These are phyloP conservation scores for Nephotettix cincticeps DNA, from an alignment of 1,140 invertebrate genomes.

Conservation along the genomic window DNA sequence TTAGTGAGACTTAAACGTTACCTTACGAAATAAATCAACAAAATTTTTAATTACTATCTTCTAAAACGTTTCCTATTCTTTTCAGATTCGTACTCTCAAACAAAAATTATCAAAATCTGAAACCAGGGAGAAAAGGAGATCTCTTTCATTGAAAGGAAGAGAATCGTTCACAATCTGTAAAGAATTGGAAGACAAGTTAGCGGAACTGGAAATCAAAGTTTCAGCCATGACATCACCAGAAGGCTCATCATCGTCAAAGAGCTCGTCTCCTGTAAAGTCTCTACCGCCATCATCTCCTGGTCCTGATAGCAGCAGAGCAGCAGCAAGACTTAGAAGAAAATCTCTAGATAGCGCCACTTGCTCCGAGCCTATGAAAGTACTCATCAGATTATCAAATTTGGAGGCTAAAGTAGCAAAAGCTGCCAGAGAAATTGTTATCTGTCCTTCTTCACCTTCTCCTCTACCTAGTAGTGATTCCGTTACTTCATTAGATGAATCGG, in stretches of 20 bases:
- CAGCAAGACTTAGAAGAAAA: slow-evolving; percentile 57
- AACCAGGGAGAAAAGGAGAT: slow-evolving; percentile 72
- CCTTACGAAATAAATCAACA: too few relatives aligned
- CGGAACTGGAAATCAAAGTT: slow-evolving; percentile 76
- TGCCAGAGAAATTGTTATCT: slow-evolving; percentile 36
- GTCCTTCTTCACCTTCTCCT: slow-evolving; percentile 25
- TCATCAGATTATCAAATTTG: slow-evolving; percentile 69
- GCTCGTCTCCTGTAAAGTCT: slow-evolving; percentile 50
- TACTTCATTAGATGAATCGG: not conserved
- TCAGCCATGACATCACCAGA: slow-evolving; percentile 53
- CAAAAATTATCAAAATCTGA: slow-evolving; percentile 78
- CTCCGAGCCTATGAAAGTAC: slow-evolving; percentile 73
- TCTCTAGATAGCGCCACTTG: slow-evolving; percentile 72
- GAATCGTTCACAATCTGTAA: slow-evolving; percentile 77
- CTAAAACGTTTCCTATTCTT: too few relatives aligned
- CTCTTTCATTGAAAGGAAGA: slow-evolving; percentile 74
- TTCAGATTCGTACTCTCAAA: slow-evolving; percentile 65
- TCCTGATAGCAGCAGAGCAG: slow-evolving; percentile 49
- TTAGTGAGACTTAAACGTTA: too few relatives aligned
- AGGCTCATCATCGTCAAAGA: slow-evolving; percentile 43
- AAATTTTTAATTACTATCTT: too few relatives aligned
- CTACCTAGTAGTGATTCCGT: not conserved
- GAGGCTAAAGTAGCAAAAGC: slow-evolving; percentile 70
- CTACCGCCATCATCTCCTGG: slow-evolving; percentile 50
- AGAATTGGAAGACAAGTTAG: slow-evolving; percentile 79